Percentiles rank a stretch among this genome's conserved stretches.
Evolutionary conservation across 2,888 invertebrate species (phyloP).

Genomic region (Lordiphosa andalusiaca): DNA sequence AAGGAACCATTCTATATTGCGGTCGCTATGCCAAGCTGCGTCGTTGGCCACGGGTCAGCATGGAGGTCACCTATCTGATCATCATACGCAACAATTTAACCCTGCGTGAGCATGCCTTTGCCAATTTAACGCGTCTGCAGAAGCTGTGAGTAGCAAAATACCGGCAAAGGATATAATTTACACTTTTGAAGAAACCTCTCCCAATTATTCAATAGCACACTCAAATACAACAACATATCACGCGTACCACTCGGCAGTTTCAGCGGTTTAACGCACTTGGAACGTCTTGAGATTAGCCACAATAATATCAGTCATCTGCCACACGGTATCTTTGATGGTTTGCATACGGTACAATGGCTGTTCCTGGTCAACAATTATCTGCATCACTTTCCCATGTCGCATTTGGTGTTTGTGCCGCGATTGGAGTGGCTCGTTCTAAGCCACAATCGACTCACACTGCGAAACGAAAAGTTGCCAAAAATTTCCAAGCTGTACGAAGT

Average conservation of each 20-base stretch:
- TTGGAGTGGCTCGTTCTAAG: slow-evolving; percentile 81
- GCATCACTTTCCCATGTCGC: slow-evolving; percentile 78
- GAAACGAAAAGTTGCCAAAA: slow-evolving; percentile 80
- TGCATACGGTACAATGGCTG: slow-evolving; percentile 81
- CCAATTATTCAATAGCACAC: slow-evolving; percentile 54
- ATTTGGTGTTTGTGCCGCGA: slow-evolving; percentile 78
- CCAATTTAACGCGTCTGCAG: slow-evolving; percentile 57
- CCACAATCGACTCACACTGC: slow-evolving; percentile 81
- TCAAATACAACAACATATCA: slow-evolving; percentile 79
- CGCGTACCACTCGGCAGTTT: slow-evolving; percentile 74
- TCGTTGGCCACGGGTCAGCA: slow-evolving; percentile 64
- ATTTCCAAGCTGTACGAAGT: slow-evolving; percentile 81
- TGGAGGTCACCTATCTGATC: slow-evolving; percentile 75
- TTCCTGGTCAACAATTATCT: slow-evolving; percentile 81
- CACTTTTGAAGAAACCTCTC: not conserved
- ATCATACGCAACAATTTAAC: slow-evolving; percentile 76
- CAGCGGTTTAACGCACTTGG: slow-evolving; percentile 61
- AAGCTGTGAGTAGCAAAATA: slow-evolving; percentile 64
- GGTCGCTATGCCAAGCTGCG: slow-evolving; percentile 64
- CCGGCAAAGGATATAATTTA: not conserved
- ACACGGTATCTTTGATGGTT: slow-evolving; percentile 79
- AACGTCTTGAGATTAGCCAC: slow-evolving; percentile 75
- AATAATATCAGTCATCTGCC: slow-evolving; percentile 77
- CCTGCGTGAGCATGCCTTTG: slow-evolving; percentile 66
- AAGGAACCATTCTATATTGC: slow-evolving; percentile 68